Evolutionary conservation across 2,888 invertebrate species (phyloP).

Genomic region (Cryptocheilus praepositus): DNA sequence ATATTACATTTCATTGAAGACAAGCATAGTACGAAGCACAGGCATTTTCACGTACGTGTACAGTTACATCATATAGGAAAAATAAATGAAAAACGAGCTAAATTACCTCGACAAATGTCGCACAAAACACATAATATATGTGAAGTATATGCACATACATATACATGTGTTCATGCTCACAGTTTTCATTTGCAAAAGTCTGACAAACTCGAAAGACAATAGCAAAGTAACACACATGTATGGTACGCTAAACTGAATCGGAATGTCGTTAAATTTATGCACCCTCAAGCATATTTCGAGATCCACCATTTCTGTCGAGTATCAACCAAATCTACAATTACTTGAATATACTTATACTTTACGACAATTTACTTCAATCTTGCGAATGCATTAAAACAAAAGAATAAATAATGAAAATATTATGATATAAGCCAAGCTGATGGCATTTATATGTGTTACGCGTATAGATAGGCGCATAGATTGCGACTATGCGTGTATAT

Average conservation of each 20-base stretch:
- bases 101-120: conserved; percentile 34
- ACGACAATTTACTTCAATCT: conserved; percentile 74
- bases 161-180: conserved; percentile 54
- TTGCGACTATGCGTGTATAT: conserved; percentile 21
- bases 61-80: conserved; percentile 44
- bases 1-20: conserved; percentile 53
- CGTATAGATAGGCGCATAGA: conserved; percentile 22
- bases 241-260: conserved; percentile 45
- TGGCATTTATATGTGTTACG: conserved; percentile 62
- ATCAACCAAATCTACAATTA: conserved; percentile 72
- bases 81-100: conserved; percentile 37
- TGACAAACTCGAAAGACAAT: conserved; percentile 5
- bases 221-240: conserved; percentile 31
- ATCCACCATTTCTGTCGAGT: conserved; percentile 70
- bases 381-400: conserved; percentile 73
- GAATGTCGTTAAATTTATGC: conserved; percentile 47
- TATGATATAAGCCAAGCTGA: conserved; percentile 72
- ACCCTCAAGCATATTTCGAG: conserved; percentile 70
- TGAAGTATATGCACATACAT: conserved; percentile 48
- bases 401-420: conserved; percentile 70
- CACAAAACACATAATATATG: conserved; percentile 45
- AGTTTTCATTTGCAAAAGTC: conserved; percentile 33
- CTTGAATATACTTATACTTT: conserved; percentile 74
- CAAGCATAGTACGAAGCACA: conserved; percentile 57
- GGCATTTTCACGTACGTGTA: conserved; percentile 51